Base-by-base conservation (phyloP, 2,888 invertebrate genomes). In the Athetis lepigone region DNA sequence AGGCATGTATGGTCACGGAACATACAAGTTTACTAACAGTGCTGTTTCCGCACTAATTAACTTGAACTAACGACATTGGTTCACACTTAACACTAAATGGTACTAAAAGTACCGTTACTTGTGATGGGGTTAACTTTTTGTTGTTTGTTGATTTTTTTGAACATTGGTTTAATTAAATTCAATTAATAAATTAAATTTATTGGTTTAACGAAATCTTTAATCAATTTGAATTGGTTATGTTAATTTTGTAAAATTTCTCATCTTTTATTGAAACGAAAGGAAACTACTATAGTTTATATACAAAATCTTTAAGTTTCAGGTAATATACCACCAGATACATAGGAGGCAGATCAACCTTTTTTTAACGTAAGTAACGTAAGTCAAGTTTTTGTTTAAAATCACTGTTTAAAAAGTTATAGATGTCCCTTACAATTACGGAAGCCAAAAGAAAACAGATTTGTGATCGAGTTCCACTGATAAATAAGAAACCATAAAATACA, bases 31-130 rank as follows among this genome's bases (percentile, higher is more conserved):
- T 58, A 54, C 70, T 50, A 13, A 40, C 51, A 29, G 16, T 11
- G 13, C 33, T 36, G 46, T 71, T 75, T 75, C 68, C 72, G 79
- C 71, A 71, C 76, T 55, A 77, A 43, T 77, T 77, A 64, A 54
- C 56, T 50, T 55, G 23, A 43, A 40, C 47, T 43, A 40, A 46
- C 59, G 42, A 77, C 77, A 77, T 56, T 61, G 58, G 54, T 79
- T 51, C 42, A 61, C 77, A 77, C 77, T 77, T 79, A 79, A 46
- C 52, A 4, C 16, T 50, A 29, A 13, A 9, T 49, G 37, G 43
- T 49, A 61, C 55, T 47, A 42, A 37, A 19, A 39, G 71, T 63
- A 2, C 75, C 45, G 45, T 50, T 51, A 29, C 39, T 56, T 56
- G 33, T 21, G 13, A 6, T 29, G 18, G 4, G 33, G 13, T 47